phyloP scores from a whole-genome alignment of 2,113 vertebrate species.

The Oryzias melastigma region DNA sequence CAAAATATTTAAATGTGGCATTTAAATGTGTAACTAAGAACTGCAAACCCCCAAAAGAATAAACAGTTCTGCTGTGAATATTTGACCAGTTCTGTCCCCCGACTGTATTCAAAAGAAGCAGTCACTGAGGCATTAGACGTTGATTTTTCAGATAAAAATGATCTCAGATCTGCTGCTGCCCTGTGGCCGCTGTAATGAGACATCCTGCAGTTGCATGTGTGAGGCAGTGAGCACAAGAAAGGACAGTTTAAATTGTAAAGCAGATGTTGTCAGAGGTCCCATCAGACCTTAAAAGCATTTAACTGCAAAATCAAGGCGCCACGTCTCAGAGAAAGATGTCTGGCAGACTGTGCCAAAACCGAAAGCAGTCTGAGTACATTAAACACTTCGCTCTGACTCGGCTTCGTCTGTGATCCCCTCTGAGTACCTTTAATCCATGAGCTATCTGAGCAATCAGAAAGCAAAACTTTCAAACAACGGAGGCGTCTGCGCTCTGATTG shows the following conservation, averaged over 20 bases:
- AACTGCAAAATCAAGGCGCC: conserved; percentile 42
- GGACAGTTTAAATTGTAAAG: conserved; percentile 36
- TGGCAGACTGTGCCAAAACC: conserved; percentile 40
- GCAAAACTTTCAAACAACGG: conserved; percentile 35
- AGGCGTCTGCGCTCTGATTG: conserved; percentile 18
- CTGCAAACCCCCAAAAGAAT: no score
- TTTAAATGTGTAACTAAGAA: no score
- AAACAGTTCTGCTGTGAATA: no score
- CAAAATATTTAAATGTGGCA: no score
- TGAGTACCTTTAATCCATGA: conserved; percentile 21
- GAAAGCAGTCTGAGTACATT: conserved; percentile 38
- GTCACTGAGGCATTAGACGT: no score
- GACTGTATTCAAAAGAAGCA: no score
- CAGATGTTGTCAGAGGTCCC: conserved; percentile 25
- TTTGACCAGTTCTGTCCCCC: no score
- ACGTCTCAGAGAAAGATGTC: conserved; percentile 47
- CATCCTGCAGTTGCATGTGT: background rate
- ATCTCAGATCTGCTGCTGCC: no score
- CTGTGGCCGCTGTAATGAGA: no score
- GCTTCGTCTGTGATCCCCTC: conserved; percentile 30
- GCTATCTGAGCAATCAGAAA: conserved; percentile 15
- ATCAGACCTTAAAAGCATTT: conserved; percentile 18
- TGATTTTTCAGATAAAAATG: no score
- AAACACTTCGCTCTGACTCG: conserved; percentile 37
- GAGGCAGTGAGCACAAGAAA: conserved; percentile 11